These are phyloP conservation scores for Gallinago media DNA, from an alignment of 2,113 vertebrate genomes.

Conservation along the genomic window DNA sequence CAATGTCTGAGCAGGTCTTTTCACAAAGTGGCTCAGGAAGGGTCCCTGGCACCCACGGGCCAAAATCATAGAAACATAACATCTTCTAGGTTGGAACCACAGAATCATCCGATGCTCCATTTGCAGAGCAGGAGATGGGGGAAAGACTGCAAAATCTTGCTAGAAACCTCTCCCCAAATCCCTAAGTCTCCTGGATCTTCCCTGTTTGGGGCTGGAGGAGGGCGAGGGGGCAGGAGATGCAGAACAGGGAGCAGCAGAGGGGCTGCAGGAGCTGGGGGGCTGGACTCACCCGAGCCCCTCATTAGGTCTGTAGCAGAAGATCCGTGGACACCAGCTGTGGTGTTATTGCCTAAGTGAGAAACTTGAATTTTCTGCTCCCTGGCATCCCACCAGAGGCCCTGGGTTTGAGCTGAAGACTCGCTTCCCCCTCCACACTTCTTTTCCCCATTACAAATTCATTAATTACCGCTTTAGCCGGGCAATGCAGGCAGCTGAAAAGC, in stretches of 20 bases:
- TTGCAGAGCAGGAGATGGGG: not conserved
- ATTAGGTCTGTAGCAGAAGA: not conserved
- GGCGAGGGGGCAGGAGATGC: not conserved
- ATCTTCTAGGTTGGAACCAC: too few species aligned
- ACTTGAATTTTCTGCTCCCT: not conserved
- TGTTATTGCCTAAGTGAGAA: not conserved
- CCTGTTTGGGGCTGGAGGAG: not conserved
- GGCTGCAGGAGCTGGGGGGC: not conserved
- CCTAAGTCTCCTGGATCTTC: not conserved
- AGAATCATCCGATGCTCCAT: not conserved
- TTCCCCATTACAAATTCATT: conserved; percentile 28
- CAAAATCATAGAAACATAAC: not conserved
- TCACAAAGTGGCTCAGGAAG: not conserved
- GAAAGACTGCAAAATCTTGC: not conserved
- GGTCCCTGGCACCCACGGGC: accelerated
- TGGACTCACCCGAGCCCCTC: accelerated
- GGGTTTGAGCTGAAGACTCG: not conserved
- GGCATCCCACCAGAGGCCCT: not conserved
- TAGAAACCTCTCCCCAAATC: not conserved
- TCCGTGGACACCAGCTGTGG: accelerated
- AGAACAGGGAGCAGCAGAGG: not conserved
- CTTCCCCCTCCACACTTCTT: not conserved
- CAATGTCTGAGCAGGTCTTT: not conserved
- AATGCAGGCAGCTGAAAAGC: not conserved
- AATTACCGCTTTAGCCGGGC: conserved; percentile 23